Conservation (phyloP, 2,797 vertebrate species). For the Nyctalus aviator region DNA sequence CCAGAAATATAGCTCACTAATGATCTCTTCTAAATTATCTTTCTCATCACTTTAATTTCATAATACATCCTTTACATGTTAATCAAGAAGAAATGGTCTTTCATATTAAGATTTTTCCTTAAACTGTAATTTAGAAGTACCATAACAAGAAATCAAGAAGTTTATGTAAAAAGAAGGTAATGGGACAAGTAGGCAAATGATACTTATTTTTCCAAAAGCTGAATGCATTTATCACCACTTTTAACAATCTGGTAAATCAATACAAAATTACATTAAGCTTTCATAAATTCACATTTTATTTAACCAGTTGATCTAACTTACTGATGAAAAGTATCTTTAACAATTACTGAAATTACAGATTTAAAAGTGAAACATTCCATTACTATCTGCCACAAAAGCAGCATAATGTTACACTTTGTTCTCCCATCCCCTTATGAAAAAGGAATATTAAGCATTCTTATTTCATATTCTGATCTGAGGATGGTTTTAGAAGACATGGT, state of each 20-base stretch:
- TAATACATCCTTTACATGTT: background rate
- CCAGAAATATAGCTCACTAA: conserved; percentile 33
- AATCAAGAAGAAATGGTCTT: conserved; percentile 42
- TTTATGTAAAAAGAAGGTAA: conserved; percentile 51
- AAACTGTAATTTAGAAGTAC: background rate
- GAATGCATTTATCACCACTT: background rate
- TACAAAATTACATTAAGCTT: conserved; percentile 62
- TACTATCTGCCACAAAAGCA: conserved; percentile 45
- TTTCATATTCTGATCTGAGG: conserved; percentile 57
- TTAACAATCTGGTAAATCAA: conserved; percentile 50
- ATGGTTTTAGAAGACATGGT: conserved; percentile 38
- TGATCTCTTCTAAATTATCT: conserved; percentile 53
- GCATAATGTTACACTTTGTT: conserved; percentile 53
- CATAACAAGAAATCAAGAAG: conserved; percentile 2
- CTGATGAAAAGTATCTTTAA: conserved; percentile 41
- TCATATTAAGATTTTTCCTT: conserved; percentile 47
- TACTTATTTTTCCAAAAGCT: conserved; percentile 45
- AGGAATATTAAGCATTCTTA: conserved; percentile 61
- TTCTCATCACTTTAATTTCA: background rate
- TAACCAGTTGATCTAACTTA: conserved; percentile 61
- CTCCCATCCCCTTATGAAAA: conserved; percentile 48
- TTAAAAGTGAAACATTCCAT: conserved; percentile 61
- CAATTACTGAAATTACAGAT: conserved; percentile 60
- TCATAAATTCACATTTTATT: conserved; percentile 43
- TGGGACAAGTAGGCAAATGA: background rate